Base-by-base conservation (phyloP, 2,113 vertebrate genomes). In the Mugil cephalus region DNA sequence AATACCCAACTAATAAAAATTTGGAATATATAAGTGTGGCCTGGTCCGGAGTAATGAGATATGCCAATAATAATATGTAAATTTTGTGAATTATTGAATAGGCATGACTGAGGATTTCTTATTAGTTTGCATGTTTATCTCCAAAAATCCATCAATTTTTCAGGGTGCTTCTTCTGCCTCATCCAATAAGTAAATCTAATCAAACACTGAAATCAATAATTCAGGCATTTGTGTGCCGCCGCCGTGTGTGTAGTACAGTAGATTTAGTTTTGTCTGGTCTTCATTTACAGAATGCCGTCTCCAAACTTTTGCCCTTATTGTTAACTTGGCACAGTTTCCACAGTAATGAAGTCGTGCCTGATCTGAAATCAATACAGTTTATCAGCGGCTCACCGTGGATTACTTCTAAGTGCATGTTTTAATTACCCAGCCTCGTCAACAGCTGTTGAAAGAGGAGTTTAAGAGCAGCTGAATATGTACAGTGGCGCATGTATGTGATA, bases 41-140 rank as follows among this genome's bases (percentile, higher is more conserved):
- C 84, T 82, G 76, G 84, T 91, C 87, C 42, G 69, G 54, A 36
- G 82, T 93, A 92, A 93, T 93, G 88, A 93, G 89, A 91, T 89
- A 87, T 89, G 81, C 87, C 87, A 89, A 92, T 93, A 93, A 92
- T 91, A 92, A 92, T 90, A 93, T 94, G 92, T 83, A 93, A 92
- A 93, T 94, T 56, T 52, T 11, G 61, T 91, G 88, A 93, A 94
- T 94, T 93, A 94, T 93, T 93, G 80, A 93, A 91, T 73, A 92
- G 87, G 80, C 88, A 87, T 87, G 83, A 91, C 87, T 80, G 84
- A 74, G 81, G 77, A 80, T 85, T 88, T 91, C 79, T 79, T 88
- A 92, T 91, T 90, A 85, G 88, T 82, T 89, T 85, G 84, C 82
- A 88, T 91, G 84, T 92, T 90, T 92, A 90, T 91, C 85, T 87